Base-by-base conservation (phyloP, 2,888 invertebrate species). In the Metalampra italica region DNA sequence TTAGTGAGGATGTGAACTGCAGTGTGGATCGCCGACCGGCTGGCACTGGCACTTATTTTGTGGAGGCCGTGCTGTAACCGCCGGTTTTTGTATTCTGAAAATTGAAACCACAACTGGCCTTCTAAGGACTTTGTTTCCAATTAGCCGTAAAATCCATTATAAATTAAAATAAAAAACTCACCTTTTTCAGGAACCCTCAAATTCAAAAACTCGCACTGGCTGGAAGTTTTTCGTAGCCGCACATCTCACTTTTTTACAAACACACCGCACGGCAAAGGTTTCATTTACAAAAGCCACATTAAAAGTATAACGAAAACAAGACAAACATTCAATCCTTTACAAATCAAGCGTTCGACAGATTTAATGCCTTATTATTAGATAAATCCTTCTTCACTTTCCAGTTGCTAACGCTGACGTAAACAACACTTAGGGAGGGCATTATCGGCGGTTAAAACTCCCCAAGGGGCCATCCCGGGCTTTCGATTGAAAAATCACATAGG, bases 301-400 rank as follows among this genome's bases (percentile, higher is more conserved):
- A 11, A 11, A n/a, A n/a, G n/a, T 41, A 15, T 32, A 48, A 46
- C 50, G 41, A 39, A 50, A 51, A 7, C 39, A 45, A 14, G 39
- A 14, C 12, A 39, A 43, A 53, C 49, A 48, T 53, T 48, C 47
- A 49, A 53, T 52, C 44, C 49, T 44, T 49, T 53, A 50, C 50
- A 51, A 52, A 57, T 50, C 54, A 47, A 52, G 36, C 54, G 54
- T 51, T 56, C 51, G 52, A 49, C 53, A 55, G 54, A 51, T 54
- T 56, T 56, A 56, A 53, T 44, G 51, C 45, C 49, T 55, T 55
- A 54, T 45, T 51, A 51, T 53, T 53, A 56, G 44, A 51, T 15
- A 48, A 43, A 43, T 41, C 39, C 29, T 12, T 44, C 29, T 29
- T 1, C 45, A 46, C 46, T 39, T 13, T 40, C 14, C 9, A 13